Evolutionary conservation across 2,797 vertebrate genomes (phyloP).

Genomic region (Toxotes lorentzi): DNA sequence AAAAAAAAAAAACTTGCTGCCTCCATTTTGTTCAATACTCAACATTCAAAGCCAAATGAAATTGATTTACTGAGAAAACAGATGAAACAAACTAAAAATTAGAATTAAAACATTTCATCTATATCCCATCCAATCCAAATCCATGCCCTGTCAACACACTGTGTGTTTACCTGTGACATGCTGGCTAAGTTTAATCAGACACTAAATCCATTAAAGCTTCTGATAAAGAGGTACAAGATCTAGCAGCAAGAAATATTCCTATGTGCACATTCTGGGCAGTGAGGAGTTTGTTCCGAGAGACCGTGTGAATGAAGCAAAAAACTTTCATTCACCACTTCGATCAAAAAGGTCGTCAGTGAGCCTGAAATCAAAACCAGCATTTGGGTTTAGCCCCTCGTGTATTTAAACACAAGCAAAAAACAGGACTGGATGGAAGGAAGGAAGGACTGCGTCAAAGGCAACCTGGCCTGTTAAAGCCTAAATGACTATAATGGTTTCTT

Average conservation of each 20-base stretch:
- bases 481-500: constrained; percentile 41
- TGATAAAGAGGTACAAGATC: constrained; percentile 47
- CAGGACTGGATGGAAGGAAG: constrained; percentile 60
- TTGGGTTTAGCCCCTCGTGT: constrained; percentile 29
- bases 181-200: constrained; percentile 31
- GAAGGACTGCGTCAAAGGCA: constrained; percentile 53
- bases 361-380: constrained; percentile 39
- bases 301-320: constrained; percentile 13
- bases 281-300: constrained; percentile 40
- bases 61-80: constrained; percentile 39
- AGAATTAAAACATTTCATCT: not conserved
- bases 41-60: constrained; percentile 25
- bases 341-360: constrained; percentile 36
- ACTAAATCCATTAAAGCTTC: constrained; percentile 42
- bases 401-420: constrained; percentile 59
- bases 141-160: constrained; percentile 24
- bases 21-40: constrained; percentile 43
- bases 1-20: constrained; percentile 13
- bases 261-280: constrained; percentile 45
- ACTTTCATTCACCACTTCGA: constrained; percentile 39
- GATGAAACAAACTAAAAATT: constrained; percentile 34
- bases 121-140: constrained; percentile 17
- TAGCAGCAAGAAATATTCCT: constrained; percentile 50
- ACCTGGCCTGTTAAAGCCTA: constrained; percentile 48
- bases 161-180: constrained; percentile 35